A percentile compares a stretch with the other conserved stretches of the same genome.
phyloP scores from a whole-genome alignment of 2,797 vertebrate species.

The Cygnus olor region DNA sequence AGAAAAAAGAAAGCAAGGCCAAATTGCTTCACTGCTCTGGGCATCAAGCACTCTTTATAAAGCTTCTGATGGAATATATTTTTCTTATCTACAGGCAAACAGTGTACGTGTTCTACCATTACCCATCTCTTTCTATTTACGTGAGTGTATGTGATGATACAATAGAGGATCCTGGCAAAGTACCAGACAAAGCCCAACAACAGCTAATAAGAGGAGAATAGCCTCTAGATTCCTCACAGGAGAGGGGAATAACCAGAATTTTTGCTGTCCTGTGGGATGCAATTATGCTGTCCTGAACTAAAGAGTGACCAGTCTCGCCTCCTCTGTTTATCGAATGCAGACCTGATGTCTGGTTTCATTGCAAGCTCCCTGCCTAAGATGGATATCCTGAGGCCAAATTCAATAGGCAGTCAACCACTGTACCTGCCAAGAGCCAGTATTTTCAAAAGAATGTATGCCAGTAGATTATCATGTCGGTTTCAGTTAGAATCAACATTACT shows the following conservation, averaged over 20 bases:
- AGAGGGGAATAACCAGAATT: conserved; percentile 41
- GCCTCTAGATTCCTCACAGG: background rate
- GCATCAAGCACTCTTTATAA: background rate
- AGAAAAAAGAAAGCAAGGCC: background rate
- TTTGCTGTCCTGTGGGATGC: conserved; percentile 69
- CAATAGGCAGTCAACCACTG: conserved; percentile 60
- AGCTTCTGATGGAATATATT: background rate
- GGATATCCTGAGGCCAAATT: conserved; percentile 75
- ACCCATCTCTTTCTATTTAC: conserved; percentile 1
- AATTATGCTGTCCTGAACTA: conserved; percentile 66
- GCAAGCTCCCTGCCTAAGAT: conserved; percentile 51
- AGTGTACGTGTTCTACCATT: background rate
- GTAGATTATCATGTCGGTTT: conserved; percentile 74
- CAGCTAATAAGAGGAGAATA: conserved; percentile 47
- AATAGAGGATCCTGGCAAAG: background rate
- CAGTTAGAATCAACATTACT: conserved; percentile 78
- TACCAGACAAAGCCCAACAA: conserved; percentile 28
- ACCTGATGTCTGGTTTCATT: conserved; percentile 70
- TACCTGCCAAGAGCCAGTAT: conserved; percentile 68
- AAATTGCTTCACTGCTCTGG: background rate
- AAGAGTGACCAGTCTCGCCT: conserved; percentile 58
- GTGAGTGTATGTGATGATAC: background rate
- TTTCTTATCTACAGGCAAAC: background rate
- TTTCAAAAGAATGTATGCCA: conserved; percentile 66
- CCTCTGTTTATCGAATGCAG: conserved; percentile 69